These are phyloP conservation scores for Lithophane ornitopus DNA, from an alignment of 2,888 invertebrate genomes.

Conservation along the genomic window DNA sequence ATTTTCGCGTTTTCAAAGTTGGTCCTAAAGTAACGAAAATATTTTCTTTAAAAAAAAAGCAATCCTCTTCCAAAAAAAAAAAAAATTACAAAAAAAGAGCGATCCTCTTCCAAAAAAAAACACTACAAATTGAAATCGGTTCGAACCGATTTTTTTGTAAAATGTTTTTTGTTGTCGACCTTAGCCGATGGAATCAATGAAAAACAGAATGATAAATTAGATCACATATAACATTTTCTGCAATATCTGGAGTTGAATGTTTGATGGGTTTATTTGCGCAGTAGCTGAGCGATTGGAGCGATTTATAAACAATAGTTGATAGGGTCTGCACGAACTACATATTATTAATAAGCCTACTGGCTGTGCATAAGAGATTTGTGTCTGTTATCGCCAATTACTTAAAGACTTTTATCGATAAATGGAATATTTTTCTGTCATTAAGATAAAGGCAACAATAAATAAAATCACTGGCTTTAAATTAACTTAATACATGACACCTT, in stretches of 20 bases:
- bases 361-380: background rate
- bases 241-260: conserved; percentile 35
- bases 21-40: too few relatives aligned
- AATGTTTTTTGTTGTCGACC: background rate
- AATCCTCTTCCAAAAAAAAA: too few relatives aligned
- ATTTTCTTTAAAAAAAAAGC: too few relatives aligned
- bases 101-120: too few relatives aligned
- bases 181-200: background rate
- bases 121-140: too few relatives aligned
- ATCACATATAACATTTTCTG: conserved; percentile 20
- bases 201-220: conserved; percentile 27
- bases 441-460: background rate
- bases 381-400: background rate
- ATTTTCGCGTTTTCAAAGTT: too few relatives aligned
- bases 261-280: conserved; percentile 42
- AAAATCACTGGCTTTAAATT: background rate
- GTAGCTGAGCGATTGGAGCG: conserved; percentile 8
- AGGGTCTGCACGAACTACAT: background rate
- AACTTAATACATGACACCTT: background rate
- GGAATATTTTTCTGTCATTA: background rate
- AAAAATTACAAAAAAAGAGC: too few relatives aligned
- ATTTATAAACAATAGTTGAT: conserved; percentile 34
- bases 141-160: too few relatives aligned
- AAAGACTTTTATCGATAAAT: background rate
- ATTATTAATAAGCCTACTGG: conserved; percentile 13